phyloP scores from a whole-genome alignment of 2,113 vertebrate species.

The Epinephelus cyanopodus region DNA sequence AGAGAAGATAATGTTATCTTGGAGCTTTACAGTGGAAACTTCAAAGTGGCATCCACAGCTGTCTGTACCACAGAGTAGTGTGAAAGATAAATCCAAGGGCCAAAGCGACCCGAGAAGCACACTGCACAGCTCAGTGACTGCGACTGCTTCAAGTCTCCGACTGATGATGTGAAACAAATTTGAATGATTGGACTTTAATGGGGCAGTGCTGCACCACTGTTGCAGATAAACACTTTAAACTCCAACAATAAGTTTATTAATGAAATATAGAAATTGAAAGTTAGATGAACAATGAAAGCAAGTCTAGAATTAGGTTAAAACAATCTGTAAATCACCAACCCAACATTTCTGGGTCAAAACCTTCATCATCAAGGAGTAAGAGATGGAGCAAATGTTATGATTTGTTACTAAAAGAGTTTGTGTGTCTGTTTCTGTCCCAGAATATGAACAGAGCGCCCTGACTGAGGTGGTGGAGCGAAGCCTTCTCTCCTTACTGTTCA shows the following conservation, averaged over 20 bases:
- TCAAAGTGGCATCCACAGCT: too few species aligned
- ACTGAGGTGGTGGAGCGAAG: slow-evolving; percentile 77
- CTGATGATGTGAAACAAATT: too few species aligned
- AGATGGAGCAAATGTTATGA: neutral
- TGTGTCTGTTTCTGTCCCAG: slow-evolving; percentile 25
- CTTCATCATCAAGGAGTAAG: neutral
- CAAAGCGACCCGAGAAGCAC: too few species aligned
- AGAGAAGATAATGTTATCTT: too few species aligned
- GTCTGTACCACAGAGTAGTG: too few species aligned
- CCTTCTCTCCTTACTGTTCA: slow-evolving; percentile 81
- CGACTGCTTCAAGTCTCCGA: too few species aligned
- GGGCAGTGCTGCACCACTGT: too few species aligned
- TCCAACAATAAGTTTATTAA: too few species aligned
- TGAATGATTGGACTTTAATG: too few species aligned
- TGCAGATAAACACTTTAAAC: neutral
- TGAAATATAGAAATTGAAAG: neutral
- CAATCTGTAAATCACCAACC: neutral
- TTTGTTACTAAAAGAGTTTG: neutral
- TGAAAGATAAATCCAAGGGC: too few species aligned
- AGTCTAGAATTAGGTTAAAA: neutral
- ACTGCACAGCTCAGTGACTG: too few species aligned
- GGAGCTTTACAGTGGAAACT: too few species aligned
- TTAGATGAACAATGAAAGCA: neutral
- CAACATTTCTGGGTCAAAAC: neutral
- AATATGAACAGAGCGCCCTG: slow-evolving; percentile 31